These are phyloP conservation scores for Pycnomerus fuliginosus DNA, from an alignment of 2,888 invertebrate genomes.

Conservation along the genomic window DNA sequence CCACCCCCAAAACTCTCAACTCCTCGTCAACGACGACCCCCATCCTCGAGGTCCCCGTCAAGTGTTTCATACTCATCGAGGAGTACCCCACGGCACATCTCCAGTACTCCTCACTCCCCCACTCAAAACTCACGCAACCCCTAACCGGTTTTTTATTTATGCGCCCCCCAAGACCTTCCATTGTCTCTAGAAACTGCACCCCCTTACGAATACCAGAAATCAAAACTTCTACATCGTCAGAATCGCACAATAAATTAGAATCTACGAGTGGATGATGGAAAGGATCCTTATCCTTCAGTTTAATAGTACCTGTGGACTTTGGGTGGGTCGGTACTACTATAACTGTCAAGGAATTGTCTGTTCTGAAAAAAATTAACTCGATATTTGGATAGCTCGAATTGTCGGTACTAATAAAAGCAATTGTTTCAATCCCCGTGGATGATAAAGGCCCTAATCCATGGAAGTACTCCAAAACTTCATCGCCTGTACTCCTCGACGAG, in stretches of 20 bases:
- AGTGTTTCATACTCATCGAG: no score
- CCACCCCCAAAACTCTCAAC: no score
- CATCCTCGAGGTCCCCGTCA: no score
- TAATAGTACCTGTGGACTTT: slow-evolving; percentile 68
- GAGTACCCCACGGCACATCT: slow-evolving; percentile 60
- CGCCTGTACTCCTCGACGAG: no score
- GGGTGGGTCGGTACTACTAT: slow-evolving; percentile 73
- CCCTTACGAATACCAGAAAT: slow-evolving; percentile 59
- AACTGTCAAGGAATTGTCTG: no score
- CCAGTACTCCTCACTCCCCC: slow-evolving; percentile 69
- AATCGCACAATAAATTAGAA: slow-evolving; percentile 75
- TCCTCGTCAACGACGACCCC: no score
- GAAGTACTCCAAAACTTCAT: no score
- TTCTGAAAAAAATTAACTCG: no score
- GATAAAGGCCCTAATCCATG: no score
- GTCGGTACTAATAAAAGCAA: no score
- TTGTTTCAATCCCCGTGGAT: no score
- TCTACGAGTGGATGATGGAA: slow-evolving; percentile 74
- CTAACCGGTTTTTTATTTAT: slow-evolving; percentile 47
- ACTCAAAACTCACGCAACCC: slow-evolving; percentile 54
- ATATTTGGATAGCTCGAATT: no score
- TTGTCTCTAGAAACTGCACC: slow-evolving; percentile 61
- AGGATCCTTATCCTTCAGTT: slow-evolving; percentile 71
- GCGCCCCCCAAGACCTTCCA: slow-evolving; percentile 58
- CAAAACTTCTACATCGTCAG: slow-evolving; percentile 59